A percentile compares a stretch with the other conserved stretches of the same genome.
Conservation (phyloP, 2,797 vertebrate genomes). For the Galago senegalensis region DNA sequence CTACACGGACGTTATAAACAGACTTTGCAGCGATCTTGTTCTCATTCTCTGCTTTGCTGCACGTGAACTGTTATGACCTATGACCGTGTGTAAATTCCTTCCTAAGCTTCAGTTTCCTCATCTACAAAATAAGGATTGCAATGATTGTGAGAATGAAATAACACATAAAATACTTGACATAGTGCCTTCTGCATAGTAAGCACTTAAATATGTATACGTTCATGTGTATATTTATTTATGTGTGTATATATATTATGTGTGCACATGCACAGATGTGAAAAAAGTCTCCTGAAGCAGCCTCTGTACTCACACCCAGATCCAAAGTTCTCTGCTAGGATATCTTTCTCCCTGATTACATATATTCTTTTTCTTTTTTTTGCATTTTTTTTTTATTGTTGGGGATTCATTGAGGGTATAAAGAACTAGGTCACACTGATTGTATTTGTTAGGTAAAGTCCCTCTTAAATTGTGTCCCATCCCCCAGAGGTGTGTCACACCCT, state of each 20-base stretch:
- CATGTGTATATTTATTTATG: not conserved
- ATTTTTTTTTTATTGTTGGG: too few relatives aligned
- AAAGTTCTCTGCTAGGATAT: not conserved
- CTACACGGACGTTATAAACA: not conserved
- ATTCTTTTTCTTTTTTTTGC: not conserved
- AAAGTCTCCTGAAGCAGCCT: not conserved
- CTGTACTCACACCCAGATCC: not conserved
- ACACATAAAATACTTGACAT: not conserved
- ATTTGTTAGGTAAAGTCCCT: too few relatives aligned
- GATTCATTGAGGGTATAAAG: too few relatives aligned
- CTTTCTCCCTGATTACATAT: not conserved
- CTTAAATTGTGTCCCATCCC: too few relatives aligned
- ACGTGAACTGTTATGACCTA: not conserved
- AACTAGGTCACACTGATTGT: too few relatives aligned
- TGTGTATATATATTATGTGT: not conserved
- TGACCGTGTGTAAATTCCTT: not conserved
- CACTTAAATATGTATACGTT: not conserved
- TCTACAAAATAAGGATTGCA: constrained; percentile 24
- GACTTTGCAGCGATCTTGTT: not conserved
- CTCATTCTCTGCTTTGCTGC: not conserved
- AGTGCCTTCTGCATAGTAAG: not conserved
- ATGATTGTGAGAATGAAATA: not conserved
- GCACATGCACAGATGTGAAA: not conserved
- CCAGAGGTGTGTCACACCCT: too few relatives aligned
- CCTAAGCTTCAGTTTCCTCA: constrained; percentile 31